A percentile compares a stretch with the other conserved stretches of the same genome.
These are phyloP conservation scores for Acanthurus tractus DNA, from an alignment of 2,797 vertebrate genomes.

Conservation along the genomic window DNA sequence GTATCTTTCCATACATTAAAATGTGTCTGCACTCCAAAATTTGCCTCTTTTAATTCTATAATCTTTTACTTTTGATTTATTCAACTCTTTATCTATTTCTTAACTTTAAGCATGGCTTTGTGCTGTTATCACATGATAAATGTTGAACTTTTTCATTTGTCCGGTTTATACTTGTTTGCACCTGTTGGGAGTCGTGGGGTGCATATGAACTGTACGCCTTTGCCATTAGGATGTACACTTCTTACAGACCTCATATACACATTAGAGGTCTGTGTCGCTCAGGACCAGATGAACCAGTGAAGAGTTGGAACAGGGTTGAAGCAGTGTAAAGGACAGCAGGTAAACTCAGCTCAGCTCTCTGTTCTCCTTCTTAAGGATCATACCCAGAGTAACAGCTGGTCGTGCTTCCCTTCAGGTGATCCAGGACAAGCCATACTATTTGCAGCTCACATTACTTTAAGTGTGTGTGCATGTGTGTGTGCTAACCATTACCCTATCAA, in stretches of 20 bases:
- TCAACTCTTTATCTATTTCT: not conserved
- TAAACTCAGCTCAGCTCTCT: conserved; percentile 33
- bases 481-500: conserved; percentile 54
- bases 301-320: conserved; percentile 30
- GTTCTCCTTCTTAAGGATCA: conserved; percentile 34
- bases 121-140: not conserved
- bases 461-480: conserved; percentile 6
- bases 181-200: conserved; percentile 4
- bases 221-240: conserved; percentile 30
- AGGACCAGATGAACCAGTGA: conserved; percentile 43
- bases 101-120: not conserved
- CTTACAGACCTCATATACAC: conserved; percentile 15
- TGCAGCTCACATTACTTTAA: conserved; percentile 40
- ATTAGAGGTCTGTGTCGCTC: conserved; percentile 19
- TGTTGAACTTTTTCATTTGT: conserved; percentile 23
- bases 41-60: not conserved
- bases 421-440: conserved; percentile 61
- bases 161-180: conserved; percentile 8
- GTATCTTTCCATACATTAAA: no score
- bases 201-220: conserved; percentile 27
- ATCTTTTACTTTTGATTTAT: not conserved
- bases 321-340: conserved; percentile 39
- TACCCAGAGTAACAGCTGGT: conserved; percentile 50
- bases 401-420: conserved; percentile 56
- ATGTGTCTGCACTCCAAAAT: no score